Evolutionary conservation across 2,113 vertebrate species (phyloP).

Genomic region (Acrocephalus arundinaceus): DNA sequence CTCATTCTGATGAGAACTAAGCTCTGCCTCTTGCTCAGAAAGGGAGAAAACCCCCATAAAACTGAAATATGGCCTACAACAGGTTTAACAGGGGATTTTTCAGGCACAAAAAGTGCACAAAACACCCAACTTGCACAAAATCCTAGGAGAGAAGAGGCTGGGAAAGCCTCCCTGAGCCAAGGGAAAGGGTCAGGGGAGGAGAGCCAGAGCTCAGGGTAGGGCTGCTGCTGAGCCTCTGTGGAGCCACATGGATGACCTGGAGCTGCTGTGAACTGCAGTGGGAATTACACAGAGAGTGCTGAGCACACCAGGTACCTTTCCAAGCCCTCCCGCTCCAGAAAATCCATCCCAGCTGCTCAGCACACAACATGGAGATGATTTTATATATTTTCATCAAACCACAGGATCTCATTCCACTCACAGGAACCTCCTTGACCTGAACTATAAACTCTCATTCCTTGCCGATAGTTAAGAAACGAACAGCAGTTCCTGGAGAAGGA

Average conservation of each 20-base stretch:
- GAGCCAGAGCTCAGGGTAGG: neutral
- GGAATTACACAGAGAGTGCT: rapidly evolving
- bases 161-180: neutral
- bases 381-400: neutral
- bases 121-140: neutral
- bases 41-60: neutral
- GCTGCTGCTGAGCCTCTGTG: neutral
- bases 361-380: rapidly evolving
- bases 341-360: neutral
- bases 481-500: neutral
- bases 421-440: neutral
- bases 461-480: neutral
- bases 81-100: neutral
- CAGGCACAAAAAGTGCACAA: neutral
- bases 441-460: neutral
- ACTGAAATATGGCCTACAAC: neutral
- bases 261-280: neutral
- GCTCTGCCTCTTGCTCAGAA: neutral
- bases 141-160: neutral
- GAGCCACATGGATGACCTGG: rapidly evolving
- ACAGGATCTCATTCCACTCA: neutral
- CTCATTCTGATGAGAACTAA: neutral
- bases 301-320: neutral
- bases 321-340: neutral
- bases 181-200: neutral